phyloP scores from a whole-genome alignment of 2,113 vertebrate species.

The Hippocampus barbouri region DNA sequence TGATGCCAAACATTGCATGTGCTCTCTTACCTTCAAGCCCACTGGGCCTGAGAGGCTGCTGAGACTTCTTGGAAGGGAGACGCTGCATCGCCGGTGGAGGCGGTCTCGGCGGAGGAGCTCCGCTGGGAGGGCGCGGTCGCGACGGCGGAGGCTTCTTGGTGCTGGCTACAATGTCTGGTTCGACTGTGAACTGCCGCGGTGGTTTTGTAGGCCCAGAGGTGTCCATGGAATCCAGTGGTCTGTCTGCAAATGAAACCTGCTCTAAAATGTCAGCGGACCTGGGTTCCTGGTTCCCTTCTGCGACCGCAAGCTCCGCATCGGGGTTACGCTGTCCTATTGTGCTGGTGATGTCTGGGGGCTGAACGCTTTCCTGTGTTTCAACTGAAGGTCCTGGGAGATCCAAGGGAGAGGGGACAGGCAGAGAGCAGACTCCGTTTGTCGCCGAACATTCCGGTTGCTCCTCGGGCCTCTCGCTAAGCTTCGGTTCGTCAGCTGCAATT shows the following conservation, averaged over 20 bases:
- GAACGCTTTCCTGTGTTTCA: constrained; percentile 42
- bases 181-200: constrained; percentile 82
- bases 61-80: constrained; percentile 86
- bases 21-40: constrained; percentile 80
- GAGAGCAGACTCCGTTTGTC: constrained; percentile 29
- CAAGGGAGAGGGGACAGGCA: constrained; percentile 21
- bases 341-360: constrained; percentile 73
- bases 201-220: constrained; percentile 81
- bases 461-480: constrained; percentile 20
- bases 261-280: constrained; percentile 74
- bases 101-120: constrained; percentile 84
- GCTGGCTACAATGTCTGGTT: constrained; percentile 97
- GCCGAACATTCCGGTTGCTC: constrained; percentile 29
- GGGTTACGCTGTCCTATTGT: constrained; percentile 49
- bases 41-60: constrained; percentile 78
- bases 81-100: constrained; percentile 86
- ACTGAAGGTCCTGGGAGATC: constrained; percentile 19
- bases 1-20: background rate
- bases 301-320: constrained; percentile 21
- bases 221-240: constrained; percentile 64
- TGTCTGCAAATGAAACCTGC: constrained; percentile 61
- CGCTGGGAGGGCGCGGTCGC: constrained; percentile 83
- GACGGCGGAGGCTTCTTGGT: constrained; percentile 90
- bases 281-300: constrained; percentile 53
- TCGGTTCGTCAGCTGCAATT: constrained; percentile 18